phyloP scores from a whole-genome alignment of 2,888 invertebrate genomes.

The Polydrusus cervinus region DNA sequence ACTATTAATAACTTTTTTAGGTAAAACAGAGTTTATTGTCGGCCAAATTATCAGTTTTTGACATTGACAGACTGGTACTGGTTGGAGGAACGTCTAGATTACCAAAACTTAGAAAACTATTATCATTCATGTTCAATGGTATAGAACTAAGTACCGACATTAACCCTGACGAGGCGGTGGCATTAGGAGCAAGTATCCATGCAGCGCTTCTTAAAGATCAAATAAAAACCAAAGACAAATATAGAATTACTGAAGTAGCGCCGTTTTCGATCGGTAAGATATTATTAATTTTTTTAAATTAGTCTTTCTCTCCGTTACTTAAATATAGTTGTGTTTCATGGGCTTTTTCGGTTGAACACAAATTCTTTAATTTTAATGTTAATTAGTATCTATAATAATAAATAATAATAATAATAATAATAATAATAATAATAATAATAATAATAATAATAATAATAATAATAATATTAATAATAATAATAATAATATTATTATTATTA shows the following conservation, averaged over 20 bases:
- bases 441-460: too few relatives aligned
- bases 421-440: too few relatives aligned
- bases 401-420: too few relatives aligned
- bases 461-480: too few relatives aligned
- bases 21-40: conserved; percentile 53
- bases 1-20: too few relatives aligned
- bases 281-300: too few relatives aligned
- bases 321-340: too few relatives aligned
- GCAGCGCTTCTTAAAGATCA: conserved; percentile 54
- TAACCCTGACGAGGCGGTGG: conserved; percentile 60
- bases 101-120: conserved; percentile 55
- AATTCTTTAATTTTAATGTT: too few relatives aligned
- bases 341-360: too few relatives aligned
- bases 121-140: conserved; percentile 51
- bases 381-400: too few relatives aligned
- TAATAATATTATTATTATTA: too few relatives aligned
- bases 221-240: conserved; percentile 37
- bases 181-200: conserved; percentile 59
- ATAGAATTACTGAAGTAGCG: conserved; percentile 56
- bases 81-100: conserved; percentile 60
- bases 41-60: conserved; percentile 43
- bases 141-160: conserved; percentile 55
- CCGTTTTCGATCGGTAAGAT: conserved; percentile 52
- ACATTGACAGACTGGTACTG: conserved; percentile 57
- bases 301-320: too few relatives aligned